phyloP scores from a whole-genome alignment of 2,888 invertebrate species.

The Drepana falcataria region DNA sequence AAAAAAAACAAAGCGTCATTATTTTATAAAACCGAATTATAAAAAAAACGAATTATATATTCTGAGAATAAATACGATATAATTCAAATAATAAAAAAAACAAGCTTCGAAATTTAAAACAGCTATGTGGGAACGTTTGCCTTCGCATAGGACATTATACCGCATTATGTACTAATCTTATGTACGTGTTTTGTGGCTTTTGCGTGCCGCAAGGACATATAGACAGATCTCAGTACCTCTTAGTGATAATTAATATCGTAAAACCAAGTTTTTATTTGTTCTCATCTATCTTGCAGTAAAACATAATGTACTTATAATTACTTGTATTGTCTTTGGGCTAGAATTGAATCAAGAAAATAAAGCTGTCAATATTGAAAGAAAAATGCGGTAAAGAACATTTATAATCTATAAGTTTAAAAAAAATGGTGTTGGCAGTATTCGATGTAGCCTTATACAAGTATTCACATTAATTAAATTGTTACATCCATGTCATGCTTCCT shows the following conservation, averaged over 20 bases:
- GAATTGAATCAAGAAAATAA: not conserved
- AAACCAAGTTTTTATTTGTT: slow-evolving; percentile 1
- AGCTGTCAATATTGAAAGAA: too few species aligned
- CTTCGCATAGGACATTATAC: slow-evolving; percentile 3
- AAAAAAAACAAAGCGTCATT: too few species aligned
- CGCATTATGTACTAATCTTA: slow-evolving; percentile 1
- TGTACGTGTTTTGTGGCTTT: slow-evolving; percentile 7
- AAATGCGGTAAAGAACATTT: too few species aligned
- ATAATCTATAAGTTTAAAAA: too few species aligned
- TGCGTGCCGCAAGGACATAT: slow-evolving; percentile 27
- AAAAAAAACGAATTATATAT: too few species aligned
- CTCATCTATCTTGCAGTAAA: not conserved
- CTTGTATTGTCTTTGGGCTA: not conserved
- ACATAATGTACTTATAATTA: not conserved
- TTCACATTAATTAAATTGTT: too few species aligned
- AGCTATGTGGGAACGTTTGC: not conserved
- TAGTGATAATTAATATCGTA: slow-evolving; percentile 5
- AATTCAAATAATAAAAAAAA: not conserved
- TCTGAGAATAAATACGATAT: not conserved
- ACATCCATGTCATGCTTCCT: too few species aligned
- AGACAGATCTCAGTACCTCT: slow-evolving; percentile 11
- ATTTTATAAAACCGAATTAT: too few species aligned
- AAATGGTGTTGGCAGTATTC: too few species aligned
- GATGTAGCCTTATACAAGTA: too few species aligned
- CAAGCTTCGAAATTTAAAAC: not conserved